Conservation (phyloP, 2,888 invertebrate genomes). For the Aphrophora alni region DNA sequence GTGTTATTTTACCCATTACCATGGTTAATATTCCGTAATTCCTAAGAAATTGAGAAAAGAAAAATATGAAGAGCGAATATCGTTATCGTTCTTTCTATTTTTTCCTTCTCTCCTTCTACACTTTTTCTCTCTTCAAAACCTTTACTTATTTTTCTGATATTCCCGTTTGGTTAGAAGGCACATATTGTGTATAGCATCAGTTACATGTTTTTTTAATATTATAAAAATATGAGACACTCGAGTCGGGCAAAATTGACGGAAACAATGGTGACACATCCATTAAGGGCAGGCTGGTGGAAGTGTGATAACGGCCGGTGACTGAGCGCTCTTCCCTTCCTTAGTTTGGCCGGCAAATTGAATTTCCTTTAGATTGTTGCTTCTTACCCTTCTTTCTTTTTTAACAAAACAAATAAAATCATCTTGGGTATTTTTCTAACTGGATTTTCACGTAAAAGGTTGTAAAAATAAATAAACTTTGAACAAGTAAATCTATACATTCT, state of each 20-base stretch:
- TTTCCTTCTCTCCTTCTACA: too few species aligned
- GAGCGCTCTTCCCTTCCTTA: not conserved
- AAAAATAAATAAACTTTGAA: not conserved
- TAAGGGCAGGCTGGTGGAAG: not conserved
- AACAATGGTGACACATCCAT: not conserved
- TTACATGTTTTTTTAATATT: not conserved
- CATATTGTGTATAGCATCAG: not conserved
- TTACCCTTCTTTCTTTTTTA: not conserved
- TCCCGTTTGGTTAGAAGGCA: not conserved
- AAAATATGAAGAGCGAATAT: too few species aligned
- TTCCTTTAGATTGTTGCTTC: constrained; percentile 2
- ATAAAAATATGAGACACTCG: not conserved
- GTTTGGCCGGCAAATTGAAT: not conserved
- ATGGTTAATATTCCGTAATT: too few species aligned
- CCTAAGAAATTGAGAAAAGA: too few species aligned
- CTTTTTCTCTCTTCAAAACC: too few species aligned
- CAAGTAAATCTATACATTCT: too few species aligned
- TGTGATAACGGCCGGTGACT: not conserved
- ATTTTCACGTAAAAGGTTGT: not conserved
- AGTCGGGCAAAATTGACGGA: not conserved
- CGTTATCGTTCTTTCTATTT: too few species aligned
- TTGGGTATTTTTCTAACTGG: not conserved
- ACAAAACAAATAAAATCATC: not conserved
- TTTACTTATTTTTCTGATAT: too few species aligned
- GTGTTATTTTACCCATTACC: not conserved